phyloP scores from a whole-genome alignment of 2,113 vertebrate species.

The Psammodynastes pulverulentus region DNA sequence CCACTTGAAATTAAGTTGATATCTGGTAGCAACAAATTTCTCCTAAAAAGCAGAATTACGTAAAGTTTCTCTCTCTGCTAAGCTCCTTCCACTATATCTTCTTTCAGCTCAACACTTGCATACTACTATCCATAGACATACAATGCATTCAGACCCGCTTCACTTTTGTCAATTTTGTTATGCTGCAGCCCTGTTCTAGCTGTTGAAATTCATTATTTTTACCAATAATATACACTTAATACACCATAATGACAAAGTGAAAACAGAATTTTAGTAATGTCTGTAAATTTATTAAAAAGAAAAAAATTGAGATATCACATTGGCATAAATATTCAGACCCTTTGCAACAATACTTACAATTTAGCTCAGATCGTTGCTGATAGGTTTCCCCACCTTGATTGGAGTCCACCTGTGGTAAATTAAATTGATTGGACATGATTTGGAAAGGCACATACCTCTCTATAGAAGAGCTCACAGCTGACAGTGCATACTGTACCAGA shows the following conservation, averaged over 20 bases:
- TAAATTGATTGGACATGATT: not conserved
- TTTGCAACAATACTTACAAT: not conserved
- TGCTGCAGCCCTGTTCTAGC: not conserved
- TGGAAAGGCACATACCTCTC: not conserved
- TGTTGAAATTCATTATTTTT: not conserved
- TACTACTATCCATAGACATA: not conserved
- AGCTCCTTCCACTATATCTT: not conserved
- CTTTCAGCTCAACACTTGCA: not conserved
- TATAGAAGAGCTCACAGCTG: not conserved
- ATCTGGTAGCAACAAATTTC: not conserved
- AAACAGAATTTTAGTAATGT: not conserved
- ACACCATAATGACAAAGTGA: not conserved
- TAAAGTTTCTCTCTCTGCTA: not conserved
- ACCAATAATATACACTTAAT: not conserved
- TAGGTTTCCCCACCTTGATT: not conserved
- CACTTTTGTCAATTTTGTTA: not conserved
- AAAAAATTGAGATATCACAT: not conserved
- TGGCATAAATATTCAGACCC: not conserved
- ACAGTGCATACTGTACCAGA: not conserved
- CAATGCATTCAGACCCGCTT: not conserved
- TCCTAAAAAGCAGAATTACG: not conserved
- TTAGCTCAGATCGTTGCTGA: not conserved
- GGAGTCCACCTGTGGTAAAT: not conserved
- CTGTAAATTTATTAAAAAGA: not conserved
- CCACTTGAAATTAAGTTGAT: not conserved